Conservation (phyloP, 2,113 vertebrate species). For the Nerophis lumbriciformis region DNA sequence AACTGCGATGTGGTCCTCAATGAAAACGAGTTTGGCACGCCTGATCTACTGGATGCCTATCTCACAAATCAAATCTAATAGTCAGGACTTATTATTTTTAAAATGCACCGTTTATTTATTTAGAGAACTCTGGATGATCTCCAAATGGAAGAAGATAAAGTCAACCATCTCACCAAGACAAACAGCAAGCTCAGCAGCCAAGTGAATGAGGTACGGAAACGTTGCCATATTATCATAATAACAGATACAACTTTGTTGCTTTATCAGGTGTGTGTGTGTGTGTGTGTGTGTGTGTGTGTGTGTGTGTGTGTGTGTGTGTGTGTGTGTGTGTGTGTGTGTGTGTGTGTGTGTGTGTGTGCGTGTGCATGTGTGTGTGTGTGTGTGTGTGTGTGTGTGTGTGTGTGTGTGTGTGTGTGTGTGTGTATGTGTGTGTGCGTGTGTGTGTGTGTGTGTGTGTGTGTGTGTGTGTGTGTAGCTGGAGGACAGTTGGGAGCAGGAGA, state of each 20-base stretch:
- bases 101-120: neutral
- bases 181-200: slow-evolving; percentile 83
- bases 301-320: slow-evolving; percentile 24
- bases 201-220: slow-evolving; percentile 73
- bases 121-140: slow-evolving; percentile 84
- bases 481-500: slow-evolving; percentile 70
- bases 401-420: slow-evolving; percentile 7
- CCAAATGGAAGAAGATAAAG: slow-evolving; percentile 83
- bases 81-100: neutral
- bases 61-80: neutral
- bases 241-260: neutral
- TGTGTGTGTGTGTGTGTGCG: slow-evolving; percentile 26
- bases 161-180: slow-evolving; percentile 78
- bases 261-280: neutral
- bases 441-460: slow-evolving; percentile 9
- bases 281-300: slow-evolving; percentile 24
- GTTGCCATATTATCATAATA: too few relatives aligned
- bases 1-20: too few relatives aligned
- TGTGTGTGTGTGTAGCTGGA: slow-evolving; percentile 50
- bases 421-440: slow-evolving; percentile 7
- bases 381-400: slow-evolving; percentile 18
- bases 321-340: slow-evolving; percentile 24
- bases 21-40: too few relatives aligned
- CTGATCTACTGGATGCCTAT: neutral
- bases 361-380: slow-evolving; percentile 20